Percentiles rank a stretch among this genome's conserved stretches.
These are phyloP conservation scores for Musca domestica DNA, from an alignment of 1,140 invertebrate genomes.

Conservation along the genomic window DNA sequence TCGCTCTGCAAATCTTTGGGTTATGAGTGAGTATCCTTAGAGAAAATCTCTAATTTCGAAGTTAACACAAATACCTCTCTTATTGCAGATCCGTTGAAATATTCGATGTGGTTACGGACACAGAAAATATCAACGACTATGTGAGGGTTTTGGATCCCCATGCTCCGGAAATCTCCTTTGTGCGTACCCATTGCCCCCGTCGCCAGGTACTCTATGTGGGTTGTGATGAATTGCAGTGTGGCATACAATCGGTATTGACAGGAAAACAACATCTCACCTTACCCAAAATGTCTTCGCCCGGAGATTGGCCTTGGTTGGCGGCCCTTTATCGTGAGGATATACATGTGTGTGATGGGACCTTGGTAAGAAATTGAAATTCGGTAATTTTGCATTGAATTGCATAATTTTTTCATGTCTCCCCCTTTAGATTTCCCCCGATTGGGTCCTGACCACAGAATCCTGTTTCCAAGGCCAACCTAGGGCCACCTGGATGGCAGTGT, in stretches of 20 bases:
- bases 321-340: conserved; percentile 78
- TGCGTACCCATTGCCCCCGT: conserved; percentile 70
- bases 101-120: conserved; percentile 59
- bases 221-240: conserved; percentile 78
- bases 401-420: not conserved
- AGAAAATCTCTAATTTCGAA: not conserved
- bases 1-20: conserved; percentile 74
- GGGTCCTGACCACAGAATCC: conserved; percentile 83
- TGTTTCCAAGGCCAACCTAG: conserved; percentile 87
- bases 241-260: conserved; percentile 66
- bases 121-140: conserved; percentile 61
- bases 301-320: conserved; percentile 89
- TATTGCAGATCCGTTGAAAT: conserved; percentile 56
- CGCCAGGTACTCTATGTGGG: conserved; percentile 76
- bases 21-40: conserved; percentile 63
- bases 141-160: conserved; percentile 77
- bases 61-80: not conserved
- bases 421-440: conserved; percentile 62
- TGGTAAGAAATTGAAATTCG: conserved; percentile 54
- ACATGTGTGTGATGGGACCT: conserved; percentile 84
- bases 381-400: not conserved
- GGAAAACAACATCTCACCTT: conserved; percentile 57
- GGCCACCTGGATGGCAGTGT: conserved; percentile 77
- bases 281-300: conserved; percentile 68
- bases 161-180: conserved; percentile 76